phyloP scores from a whole-genome alignment of 2,113 vertebrate genomes.

The Pardalotus punctatus region DNA sequence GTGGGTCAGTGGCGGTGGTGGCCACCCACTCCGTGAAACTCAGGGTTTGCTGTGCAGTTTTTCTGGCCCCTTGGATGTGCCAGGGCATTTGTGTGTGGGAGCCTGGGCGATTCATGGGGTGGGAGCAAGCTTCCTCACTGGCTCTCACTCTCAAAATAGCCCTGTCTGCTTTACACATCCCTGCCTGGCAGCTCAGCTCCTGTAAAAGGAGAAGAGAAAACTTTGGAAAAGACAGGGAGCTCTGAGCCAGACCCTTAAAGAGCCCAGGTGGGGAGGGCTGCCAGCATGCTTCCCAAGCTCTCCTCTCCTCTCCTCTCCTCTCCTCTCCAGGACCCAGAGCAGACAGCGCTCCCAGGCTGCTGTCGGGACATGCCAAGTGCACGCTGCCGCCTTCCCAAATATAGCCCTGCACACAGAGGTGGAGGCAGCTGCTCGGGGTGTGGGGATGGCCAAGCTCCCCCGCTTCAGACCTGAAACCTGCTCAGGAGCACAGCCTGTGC shows the following conservation, averaged over 20 bases:
- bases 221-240: neutral
- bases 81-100: neutral
- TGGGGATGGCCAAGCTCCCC: neutral
- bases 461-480: neutral
- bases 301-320: neutral
- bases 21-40: rapidly evolving
- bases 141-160: neutral
- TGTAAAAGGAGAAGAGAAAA: slow-evolving; percentile 40
- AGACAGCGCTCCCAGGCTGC: neutral
- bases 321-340: neutral
- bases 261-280: neutral
- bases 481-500: neutral
- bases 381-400: slow-evolving; percentile 16
- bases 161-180: neutral
- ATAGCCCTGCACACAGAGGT: neutral
- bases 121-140: neutral
- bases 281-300: rapidly evolving
- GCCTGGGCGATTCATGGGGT: rapidly evolving
- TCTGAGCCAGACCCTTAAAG: neutral
- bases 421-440: neutral
- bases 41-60: neutral
- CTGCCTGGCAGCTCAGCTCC: neutral
- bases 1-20: neutral
- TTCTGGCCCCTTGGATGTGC: neutral
- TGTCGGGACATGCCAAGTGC: neutral